Percentiles rank a stretch among this genome's conserved stretches.
Conservation (phyloP, 2,797 vertebrate species). For the Sebastes hubbsi region DNA sequence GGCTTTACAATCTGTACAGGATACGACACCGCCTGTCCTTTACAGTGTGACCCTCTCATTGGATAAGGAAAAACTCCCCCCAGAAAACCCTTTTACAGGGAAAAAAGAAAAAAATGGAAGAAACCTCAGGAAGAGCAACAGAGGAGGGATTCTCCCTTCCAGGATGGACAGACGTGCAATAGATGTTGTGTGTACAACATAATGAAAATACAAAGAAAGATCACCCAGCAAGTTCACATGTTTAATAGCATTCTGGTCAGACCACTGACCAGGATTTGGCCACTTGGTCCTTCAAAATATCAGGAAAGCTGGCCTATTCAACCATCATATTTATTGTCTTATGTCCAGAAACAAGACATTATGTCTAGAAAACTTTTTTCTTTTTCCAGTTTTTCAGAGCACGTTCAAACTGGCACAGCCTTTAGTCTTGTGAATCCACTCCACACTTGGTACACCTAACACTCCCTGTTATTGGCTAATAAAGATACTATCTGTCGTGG, state of each 20-base stretch:
- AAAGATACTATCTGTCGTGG: conserved; percentile 2
- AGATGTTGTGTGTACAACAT: too few species aligned
- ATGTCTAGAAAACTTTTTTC: background rate
- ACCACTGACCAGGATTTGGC: background rate
- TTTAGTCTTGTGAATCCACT: background rate
- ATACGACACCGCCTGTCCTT: too few species aligned
- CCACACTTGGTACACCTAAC: conserved; percentile 27
- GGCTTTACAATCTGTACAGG: too few species aligned
- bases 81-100: too few species aligned
- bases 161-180: accelerated
- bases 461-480: conserved; percentile 24
- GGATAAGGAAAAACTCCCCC: too few species aligned
- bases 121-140: too few species aligned
- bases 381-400: background rate
- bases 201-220: too few species aligned
- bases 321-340: background rate
- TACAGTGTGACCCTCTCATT: too few species aligned
- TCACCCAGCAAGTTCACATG: background rate
- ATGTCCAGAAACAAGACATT: background rate
- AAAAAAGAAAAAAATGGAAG: too few species aligned
- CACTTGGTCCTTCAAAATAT: background rate
- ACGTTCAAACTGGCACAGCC: background rate
- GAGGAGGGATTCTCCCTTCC: too few species aligned
- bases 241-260: background rate
- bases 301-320: background rate